Conservation (phyloP, 2,113 vertebrate genomes). For the Sylvia atricapilla region DNA sequence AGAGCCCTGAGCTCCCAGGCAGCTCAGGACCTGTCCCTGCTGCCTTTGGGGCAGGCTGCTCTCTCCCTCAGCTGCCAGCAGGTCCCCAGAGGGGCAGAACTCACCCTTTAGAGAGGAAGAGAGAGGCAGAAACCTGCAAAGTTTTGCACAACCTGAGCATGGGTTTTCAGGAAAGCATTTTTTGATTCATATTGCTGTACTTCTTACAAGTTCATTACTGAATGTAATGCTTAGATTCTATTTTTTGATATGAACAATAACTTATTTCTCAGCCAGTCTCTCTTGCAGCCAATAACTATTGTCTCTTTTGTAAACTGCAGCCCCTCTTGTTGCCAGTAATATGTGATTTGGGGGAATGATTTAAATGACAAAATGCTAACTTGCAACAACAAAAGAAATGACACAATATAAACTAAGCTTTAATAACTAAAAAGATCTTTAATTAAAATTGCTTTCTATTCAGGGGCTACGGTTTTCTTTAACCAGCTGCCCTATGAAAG, state of each 20-base stretch:
- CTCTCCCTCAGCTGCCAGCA: fast-evolving
- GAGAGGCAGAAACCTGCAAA: neutral
- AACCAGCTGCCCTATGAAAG: constrained; percentile 33
- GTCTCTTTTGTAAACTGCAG: constrained; percentile 23
- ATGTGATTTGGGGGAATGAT: neutral
- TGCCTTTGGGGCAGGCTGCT: neutral
- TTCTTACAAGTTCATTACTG: neutral
- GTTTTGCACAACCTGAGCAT: neutral
- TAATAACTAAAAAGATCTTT: constrained; percentile 50
- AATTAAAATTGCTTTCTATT: constrained; percentile 33
- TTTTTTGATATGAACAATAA: constrained; percentile 2
- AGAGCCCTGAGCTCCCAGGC: neutral
- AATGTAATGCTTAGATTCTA: neutral
- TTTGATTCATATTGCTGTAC: neutral
- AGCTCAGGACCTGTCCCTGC: neutral
- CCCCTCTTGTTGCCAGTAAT: constrained; percentile 13
- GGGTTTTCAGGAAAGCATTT: neutral
- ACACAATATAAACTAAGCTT: constrained; percentile 23
- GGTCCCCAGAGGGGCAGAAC: neutral
- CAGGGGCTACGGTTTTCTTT: constrained; percentile 42
- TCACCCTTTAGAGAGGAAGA: fast-evolving
- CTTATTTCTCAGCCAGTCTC: constrained; percentile 16
- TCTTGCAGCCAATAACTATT: constrained; percentile 22
- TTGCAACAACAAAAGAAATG: constrained; percentile 29
- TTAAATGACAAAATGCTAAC: constrained; percentile 38